Percentiles rank a stretch among this genome's conserved stretches.
These are phyloP conservation scores for Leptobrachium ailaonicum DNA, from an alignment of 2,113 vertebrate genomes.

Conservation along the genomic window DNA sequence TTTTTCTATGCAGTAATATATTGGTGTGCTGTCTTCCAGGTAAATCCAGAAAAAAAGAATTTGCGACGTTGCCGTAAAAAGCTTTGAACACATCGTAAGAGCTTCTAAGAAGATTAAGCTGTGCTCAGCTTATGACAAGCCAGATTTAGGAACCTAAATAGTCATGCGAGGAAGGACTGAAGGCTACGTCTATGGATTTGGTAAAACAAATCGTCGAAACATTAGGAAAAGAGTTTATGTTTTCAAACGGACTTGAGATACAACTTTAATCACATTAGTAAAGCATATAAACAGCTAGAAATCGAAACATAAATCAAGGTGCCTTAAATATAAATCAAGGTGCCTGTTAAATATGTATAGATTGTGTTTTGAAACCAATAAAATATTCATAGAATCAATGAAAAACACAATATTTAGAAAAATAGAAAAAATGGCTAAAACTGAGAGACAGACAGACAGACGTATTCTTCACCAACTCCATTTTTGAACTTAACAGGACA, in stretches of 20 bases:
- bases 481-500: no score
- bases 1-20: neutral
- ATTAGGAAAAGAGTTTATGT: neutral
- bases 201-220: neutral
- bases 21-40: neutral
- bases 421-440: no score
- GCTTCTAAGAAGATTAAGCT: neutral
- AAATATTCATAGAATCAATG: no score
- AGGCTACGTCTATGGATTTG: constrained; percentile 1
- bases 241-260: neutral
- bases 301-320: constrained; percentile 27
- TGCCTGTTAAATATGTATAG: neutral
- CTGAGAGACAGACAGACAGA: no score
- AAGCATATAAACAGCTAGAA: constrained; percentile 6
- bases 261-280: constrained; percentile 15
- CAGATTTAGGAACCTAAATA: constrained; percentile 1
- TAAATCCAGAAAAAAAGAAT: neutral
- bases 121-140: neutral
- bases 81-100: constrained; percentile 20
- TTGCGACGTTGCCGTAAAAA: neutral
- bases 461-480: no score
- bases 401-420: no score
- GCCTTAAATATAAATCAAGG: constrained; percentile 15
- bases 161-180: neutral
- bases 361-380: neutral